Base-by-base conservation (phyloP, 2,888 invertebrate genomes). In the Clanis bilineata region DNA sequence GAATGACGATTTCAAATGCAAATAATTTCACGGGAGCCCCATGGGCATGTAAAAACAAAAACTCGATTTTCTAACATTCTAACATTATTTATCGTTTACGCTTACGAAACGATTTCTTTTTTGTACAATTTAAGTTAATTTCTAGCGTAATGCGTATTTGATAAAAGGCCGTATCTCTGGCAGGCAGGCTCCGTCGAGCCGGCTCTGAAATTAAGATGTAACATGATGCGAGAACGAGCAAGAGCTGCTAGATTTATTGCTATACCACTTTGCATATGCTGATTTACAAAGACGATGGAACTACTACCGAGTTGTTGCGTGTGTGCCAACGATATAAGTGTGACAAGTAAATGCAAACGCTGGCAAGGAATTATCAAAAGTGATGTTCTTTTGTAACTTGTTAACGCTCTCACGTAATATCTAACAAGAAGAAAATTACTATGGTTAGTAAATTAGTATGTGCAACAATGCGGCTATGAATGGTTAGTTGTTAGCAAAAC, bases 221-320 rank as follows among this genome's bases (percentile, higher is more conserved):
- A 93, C 93, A 93, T 92, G 93, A 93, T 93, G 93, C 93, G 92
- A 91, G 92, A 93, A 93, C 93, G 93, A 92, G 92, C 92, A 90
- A 92, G 91, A 90, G 86, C 92, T 80, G 85, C 86, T 88, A 92
- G 93, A 93, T 93, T 93, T 93, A 93, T 93, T 91, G 88, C 92
- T 89, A 88, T 90, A 90, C 92, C 92, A 92, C 92, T 93, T 93
- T 93, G 92, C 92, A 92, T 92, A 92, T 92, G 93, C 93, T 93
- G 93, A 93, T 93, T 93, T 93, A 93, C 92, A 92, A 92, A 92
- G 90, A 87, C 85, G 80, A 72, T 66, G 80, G 81, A 77, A 64
- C 71, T 77, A 55, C 66, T 71, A 77, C 61, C 60, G 85, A 86
- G 89, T 61, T 66, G 82, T 66, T 72, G 67, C 65, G 65, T 66